These are phyloP conservation scores for Potamarius usumacintae DNA, from an alignment of 2,113 vertebrate species.

Conservation along the genomic window DNA sequence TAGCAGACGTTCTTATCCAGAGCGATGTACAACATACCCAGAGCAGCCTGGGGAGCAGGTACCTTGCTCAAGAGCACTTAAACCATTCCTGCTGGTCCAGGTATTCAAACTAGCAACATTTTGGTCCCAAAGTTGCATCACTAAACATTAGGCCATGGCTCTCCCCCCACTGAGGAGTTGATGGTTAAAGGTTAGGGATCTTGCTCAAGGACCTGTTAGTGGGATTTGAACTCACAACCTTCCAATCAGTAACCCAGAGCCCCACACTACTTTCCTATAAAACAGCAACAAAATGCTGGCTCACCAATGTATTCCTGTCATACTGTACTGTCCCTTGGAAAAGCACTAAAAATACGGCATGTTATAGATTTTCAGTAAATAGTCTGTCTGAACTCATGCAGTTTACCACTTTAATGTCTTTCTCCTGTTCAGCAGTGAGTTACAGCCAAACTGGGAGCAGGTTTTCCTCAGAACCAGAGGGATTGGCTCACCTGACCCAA, in stretches of 20 bases:
- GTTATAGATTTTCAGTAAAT: not conserved
- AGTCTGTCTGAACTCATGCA: not conserved
- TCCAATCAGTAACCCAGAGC: not conserved
- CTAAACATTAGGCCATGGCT: no score
- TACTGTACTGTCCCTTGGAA: not conserved
- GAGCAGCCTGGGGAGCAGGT: no score
- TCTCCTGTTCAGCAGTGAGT: constrained; percentile 18
- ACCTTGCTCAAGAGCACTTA: no score
- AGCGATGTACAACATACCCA: no score
- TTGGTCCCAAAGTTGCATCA: no score
- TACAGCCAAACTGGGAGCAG: constrained; percentile 5
- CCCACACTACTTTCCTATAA: not conserved
- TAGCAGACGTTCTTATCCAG: no score
- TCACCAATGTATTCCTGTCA: not conserved
- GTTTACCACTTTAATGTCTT: not conserved
- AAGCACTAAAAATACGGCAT: not conserved
- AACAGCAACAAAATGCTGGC: not conserved
- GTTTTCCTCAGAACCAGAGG: constrained; percentile 17
- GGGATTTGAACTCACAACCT: not conserved
- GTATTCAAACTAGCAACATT: no score
- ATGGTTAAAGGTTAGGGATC: not conserved
- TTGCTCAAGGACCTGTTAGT: not conserved
- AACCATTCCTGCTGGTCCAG: no score
- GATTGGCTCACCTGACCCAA: constrained; percentile 36
- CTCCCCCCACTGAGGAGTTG: not conserved